Evolutionary conservation across 1,140 invertebrate species (phyloP), one percentile per base, ranked within the genome.

Genomic region (Pogonomyrmex barbatus): DNA sequence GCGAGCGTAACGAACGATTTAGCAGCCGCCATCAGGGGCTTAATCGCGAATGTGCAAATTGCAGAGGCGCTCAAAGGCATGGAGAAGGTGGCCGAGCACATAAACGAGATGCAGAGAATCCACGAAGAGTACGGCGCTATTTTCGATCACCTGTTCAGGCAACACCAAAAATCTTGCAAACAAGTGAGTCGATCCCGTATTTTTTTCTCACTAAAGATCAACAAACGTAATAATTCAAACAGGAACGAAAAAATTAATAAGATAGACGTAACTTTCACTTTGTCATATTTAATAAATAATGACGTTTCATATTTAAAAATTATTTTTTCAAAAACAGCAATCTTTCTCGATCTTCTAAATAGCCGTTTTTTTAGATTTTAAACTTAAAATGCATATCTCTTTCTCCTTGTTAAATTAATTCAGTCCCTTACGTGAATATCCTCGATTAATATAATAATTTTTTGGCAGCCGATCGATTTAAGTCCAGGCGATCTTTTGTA

Each of bases 61-160:
- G 89, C 96, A 98, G 98, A 98, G 96, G 98, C 98, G 81, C 96
- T 99, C 42, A 98, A 98, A 93, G 98, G 98, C 84, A 99, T 99
- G 99, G 99, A 99, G 94, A 98, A 99, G 94, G 99, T 99, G 75
- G 99, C 99, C n/a, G 99, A 99, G 95, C 99, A 99, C 95, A 99
- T 99, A 91, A 99, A 99, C 95, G 99, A 99, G 96, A 99, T 99
- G 99, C 99, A 99, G 96, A 97, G 99, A 96, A 99, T 99, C 93
- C 99, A 99, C 94, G 99, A 99, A 96, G 99, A 99, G 95, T 99
- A 99, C 95, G 99, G 99, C 84, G 98, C 98, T 88, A 99, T 99
- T 94, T 99, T 99, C 95, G 98, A 99, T 96, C 98, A 99, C 94
- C 96, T 99, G 89, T 98, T 98, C 95, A 96, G 98, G 91, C 98